These are phyloP conservation scores for Torymus auratus DNA, from an alignment of 2,888 invertebrate genomes.

Conservation along the genomic window DNA sequence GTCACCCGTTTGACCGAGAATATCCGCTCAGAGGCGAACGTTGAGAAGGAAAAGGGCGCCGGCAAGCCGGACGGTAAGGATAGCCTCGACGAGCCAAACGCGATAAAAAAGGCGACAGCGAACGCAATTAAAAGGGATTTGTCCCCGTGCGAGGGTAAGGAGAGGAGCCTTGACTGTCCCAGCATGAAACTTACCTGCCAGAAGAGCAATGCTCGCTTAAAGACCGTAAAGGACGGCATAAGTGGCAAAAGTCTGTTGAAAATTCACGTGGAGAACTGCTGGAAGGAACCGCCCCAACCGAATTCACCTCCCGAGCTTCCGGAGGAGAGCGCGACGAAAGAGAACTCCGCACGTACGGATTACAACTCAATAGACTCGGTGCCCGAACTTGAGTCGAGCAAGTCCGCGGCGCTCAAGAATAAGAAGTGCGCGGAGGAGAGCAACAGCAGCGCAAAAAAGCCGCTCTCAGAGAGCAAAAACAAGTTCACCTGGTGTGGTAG, in stretches of 20 bases:
- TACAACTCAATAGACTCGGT: constrained; percentile 5
- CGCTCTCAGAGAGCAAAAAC: constrained; percentile 30
- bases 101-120: neutral
- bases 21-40: neutral
- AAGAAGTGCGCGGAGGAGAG: constrained; percentile 13
- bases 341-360: neutral
- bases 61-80: constrained; percentile 4
- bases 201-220: constrained; percentile 20
- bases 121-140: neutral
- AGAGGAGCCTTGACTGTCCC: constrained; percentile 52
- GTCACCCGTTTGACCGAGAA: too few relatives aligned
- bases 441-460: neutral
- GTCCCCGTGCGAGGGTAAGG: constrained; percentile 46
- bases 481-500: constrained; percentile 58
- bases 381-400: neutral
- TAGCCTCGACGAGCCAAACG: neutral
- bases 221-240: neutral
- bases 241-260: constrained; percentile 53
- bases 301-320: neutral
- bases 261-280: constrained; percentile 69
- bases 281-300: constrained; percentile 24
- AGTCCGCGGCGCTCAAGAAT: neutral
- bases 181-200: constrained; percentile 26
- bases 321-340: constrained; percentile 7
- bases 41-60: constrained; percentile 45